phyloP scores from a whole-genome alignment of 2,888 invertebrate species.

The Tiliacea aurago region DNA sequence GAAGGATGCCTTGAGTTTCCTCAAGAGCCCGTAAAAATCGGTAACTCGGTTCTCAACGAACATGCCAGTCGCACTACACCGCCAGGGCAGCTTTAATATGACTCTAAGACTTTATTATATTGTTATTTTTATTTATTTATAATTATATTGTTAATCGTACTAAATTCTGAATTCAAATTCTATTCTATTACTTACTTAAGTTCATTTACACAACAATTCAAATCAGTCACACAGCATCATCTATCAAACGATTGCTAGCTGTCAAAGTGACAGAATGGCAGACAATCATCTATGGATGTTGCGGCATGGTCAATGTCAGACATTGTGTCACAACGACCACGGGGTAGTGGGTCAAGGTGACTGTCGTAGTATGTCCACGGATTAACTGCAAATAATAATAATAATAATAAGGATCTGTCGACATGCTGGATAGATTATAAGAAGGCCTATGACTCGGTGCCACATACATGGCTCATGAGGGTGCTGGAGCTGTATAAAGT shows the following conservation, averaged over 20 bases:
- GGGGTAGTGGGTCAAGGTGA: conserved; percentile 46
- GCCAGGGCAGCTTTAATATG: no score
- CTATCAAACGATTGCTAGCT: conserved; percentile 28
- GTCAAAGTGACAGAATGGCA: conserved; percentile 27
- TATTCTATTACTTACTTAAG: not conserved
- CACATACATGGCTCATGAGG: no score
- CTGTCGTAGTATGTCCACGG: conserved; percentile 1
- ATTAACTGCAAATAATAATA: not conserved
- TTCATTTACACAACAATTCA: conserved; percentile 11
- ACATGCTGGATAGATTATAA: no score
- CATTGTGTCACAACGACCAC: conserved; percentile 32
- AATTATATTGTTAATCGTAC: not conserved
- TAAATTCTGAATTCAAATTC: not conserved
- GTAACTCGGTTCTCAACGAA: no score
- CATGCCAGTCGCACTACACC: no score
- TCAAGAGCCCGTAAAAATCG: no score
- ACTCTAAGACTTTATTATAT: no score
- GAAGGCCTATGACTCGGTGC: no score
- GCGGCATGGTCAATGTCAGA: conserved; percentile 51
- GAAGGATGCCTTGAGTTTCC: no score
- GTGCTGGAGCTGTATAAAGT: no score
- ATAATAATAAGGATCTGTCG: no score
- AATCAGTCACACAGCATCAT: conserved; percentile 31
- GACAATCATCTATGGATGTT: conserved; percentile 36
- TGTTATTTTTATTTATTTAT: no score